phyloP scores from a whole-genome alignment of 2,797 vertebrate species.

The Pseudomugil tenellus region DNA sequence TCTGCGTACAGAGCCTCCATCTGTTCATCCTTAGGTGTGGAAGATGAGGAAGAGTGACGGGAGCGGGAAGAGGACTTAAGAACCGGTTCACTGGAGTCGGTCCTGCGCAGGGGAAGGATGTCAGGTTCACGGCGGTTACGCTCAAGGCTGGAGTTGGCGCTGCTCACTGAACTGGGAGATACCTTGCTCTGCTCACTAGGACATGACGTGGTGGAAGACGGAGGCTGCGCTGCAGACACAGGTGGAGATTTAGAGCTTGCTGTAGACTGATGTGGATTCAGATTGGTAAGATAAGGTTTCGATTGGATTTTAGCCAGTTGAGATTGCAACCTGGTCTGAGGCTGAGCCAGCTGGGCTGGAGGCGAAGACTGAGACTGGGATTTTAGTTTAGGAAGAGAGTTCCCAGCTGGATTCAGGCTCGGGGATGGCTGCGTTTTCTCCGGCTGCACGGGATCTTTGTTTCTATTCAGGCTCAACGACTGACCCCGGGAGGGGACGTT shows the following conservation, averaged over 20 bases:
- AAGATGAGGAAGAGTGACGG: constrained; percentile 87
- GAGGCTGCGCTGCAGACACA: constrained; percentile 35
- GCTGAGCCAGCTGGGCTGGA: constrained; percentile 31
- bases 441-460: constrained; percentile 47
- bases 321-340: constrained; percentile 38
- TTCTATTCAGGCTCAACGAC: constrained; percentile 67
- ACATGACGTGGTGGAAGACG: constrained; percentile 56
- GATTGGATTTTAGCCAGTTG: constrained; percentile 58
- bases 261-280: constrained; percentile 54
- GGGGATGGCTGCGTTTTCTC: constrained; percentile 65
- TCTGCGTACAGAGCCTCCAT: constrained; percentile 90
- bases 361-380: constrained; percentile 54
- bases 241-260: constrained; percentile 41
- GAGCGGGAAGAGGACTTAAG: constrained; percentile 84
- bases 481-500: constrained; percentile 33
- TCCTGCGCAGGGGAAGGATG: constrained; percentile 89
- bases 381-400: constrained; percentile 35
- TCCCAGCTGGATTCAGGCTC: constrained; percentile 27
- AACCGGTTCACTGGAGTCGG: constrained; percentile 87
- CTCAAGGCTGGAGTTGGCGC: constrained; percentile 79
- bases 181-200: constrained; percentile 66
- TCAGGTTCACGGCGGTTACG: constrained; percentile 84
- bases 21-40: constrained; percentile 88
- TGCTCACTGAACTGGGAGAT: constrained; percentile 71
- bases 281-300: constrained; percentile 47